phyloP scores from a whole-genome alignment of 2,113 vertebrate species.

The Rissa tridactyla region DNA sequence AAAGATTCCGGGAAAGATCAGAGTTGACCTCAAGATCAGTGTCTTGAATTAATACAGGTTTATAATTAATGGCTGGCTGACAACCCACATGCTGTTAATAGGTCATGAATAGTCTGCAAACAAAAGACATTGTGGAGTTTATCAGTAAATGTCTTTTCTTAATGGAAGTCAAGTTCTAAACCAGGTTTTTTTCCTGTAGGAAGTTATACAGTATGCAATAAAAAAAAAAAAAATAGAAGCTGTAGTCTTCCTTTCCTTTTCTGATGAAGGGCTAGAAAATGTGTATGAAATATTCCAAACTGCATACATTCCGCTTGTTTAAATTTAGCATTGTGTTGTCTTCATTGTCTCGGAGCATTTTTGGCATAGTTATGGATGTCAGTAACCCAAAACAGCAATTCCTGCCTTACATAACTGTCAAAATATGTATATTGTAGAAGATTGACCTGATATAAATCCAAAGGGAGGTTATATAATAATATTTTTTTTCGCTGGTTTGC shows the following conservation, averaged over 20 bases:
- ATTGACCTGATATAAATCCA: neutral
- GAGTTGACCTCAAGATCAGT: neutral
- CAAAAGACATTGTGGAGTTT: neutral
- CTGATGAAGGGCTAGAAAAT: neutral
- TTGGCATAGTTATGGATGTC: neutral
- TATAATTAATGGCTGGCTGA: neutral
- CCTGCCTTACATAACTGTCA: neutral
- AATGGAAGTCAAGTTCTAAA: neutral
- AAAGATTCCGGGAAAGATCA: neutral
- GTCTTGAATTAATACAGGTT: neutral
- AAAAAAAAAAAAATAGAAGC: neutral
- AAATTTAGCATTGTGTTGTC: neutral
- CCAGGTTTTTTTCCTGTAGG: neutral
- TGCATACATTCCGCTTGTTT: neutral
- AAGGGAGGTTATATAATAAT: neutral
- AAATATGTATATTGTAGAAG: neutral
- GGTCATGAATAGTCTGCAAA: neutral
- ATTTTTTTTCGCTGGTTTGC: neutral
- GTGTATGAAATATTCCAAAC: neutral
- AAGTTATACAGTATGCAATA: neutral
- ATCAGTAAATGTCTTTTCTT: neutral
- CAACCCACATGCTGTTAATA: neutral
- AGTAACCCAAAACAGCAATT: neutral
- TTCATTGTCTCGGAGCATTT: neutral
- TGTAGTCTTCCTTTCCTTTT: neutral